Evolutionary conservation across 2,797 vertebrate species (phyloP).

Genomic region (Microctenopoma steveboyesi): DNA sequence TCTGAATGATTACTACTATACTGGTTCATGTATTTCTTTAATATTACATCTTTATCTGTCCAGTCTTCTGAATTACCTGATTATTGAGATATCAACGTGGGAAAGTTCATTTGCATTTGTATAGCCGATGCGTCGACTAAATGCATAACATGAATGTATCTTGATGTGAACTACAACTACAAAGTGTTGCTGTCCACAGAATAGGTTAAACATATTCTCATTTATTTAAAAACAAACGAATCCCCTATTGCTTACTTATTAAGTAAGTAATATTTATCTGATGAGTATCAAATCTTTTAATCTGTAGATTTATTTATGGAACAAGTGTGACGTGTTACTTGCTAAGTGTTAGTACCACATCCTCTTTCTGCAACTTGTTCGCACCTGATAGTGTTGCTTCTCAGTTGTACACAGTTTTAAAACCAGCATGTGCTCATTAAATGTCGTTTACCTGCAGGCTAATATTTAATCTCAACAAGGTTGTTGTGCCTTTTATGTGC

Average conservation of each 20-base stretch:
- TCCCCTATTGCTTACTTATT: background rate
- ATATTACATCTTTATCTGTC: background rate
- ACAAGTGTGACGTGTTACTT: too few relatives aligned
- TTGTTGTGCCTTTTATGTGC: constrained; percentile 42
- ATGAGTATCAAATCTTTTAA: too few relatives aligned
- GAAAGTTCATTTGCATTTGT: background rate
- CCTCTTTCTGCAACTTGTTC: constrained; percentile 21
- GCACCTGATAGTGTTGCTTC: background rate
- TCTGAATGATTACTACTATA: background rate
- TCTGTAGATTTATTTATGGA: too few relatives aligned
- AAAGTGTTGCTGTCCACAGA: background rate
- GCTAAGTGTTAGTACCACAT: constrained; percentile 7
- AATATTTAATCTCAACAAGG: background rate
- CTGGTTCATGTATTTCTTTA: background rate
- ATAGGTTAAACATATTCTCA: background rate
- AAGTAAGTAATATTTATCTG: too few relatives aligned
- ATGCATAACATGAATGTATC: background rate
- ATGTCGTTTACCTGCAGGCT: background rate
- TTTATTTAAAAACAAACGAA: background rate
- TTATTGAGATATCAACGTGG: background rate
- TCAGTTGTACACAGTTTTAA: background rate
- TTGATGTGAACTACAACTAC: background rate
- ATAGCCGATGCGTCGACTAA: background rate
- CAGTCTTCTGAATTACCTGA: background rate
- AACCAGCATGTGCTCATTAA: background rate